A percentile compares a stretch with the other conserved stretches of the same genome.
Evolutionary conservation across 2,888 invertebrate genomes (phyloP).

Genomic region (Acanthosepion lycidas): DNA sequence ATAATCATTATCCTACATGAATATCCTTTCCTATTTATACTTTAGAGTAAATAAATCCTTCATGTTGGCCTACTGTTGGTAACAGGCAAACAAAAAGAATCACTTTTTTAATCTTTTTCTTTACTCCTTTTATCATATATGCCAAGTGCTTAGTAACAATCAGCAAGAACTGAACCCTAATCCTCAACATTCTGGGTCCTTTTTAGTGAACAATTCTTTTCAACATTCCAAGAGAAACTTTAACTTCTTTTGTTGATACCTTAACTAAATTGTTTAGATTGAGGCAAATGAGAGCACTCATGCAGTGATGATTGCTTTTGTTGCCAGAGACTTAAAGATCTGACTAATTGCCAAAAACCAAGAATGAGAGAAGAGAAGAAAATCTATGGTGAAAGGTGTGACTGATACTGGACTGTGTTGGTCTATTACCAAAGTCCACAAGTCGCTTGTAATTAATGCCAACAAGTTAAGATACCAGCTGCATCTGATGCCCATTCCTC

Average conservation of each 20-base stretch:
- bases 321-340: background rate
- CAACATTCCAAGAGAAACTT: background rate
- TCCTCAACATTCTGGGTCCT: background rate
- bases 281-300: background rate
- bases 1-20: no score
- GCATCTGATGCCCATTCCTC: background rate
- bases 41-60: no score
- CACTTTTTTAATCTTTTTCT: no score
- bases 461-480: background rate
- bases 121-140: no score
- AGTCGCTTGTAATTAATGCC: background rate
- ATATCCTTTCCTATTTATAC: no score
- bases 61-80: no score
- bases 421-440: conserved; percentile 11
- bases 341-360: conserved; percentile 6
- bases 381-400: background rate
- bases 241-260: background rate
- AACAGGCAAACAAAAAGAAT: no score
- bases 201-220: background rate
- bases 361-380: background rate
- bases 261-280: background rate
- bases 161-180: background rate
- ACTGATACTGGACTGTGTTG: background rate
- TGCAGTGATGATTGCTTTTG: background rate
- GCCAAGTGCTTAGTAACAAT: background rate